Percentiles rank a stretch among this genome's conserved stretches.
These are phyloP conservation scores for Stictocephala bisonia DNA, from an alignment of 2,888 invertebrate genomes.

Conservation along the genomic window DNA sequence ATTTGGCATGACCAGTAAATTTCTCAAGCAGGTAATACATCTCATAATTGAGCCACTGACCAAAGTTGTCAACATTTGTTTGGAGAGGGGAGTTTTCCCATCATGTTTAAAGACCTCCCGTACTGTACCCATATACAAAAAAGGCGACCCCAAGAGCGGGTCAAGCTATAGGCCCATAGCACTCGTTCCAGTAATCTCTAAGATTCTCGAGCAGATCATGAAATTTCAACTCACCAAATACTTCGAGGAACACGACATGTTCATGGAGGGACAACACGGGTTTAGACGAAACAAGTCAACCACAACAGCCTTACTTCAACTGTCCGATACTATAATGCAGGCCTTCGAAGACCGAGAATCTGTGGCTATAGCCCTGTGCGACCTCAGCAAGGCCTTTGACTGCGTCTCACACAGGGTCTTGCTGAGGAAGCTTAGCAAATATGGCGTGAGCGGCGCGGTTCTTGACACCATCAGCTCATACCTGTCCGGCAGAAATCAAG, in stretches of 20 bases:
- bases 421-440: background rate
- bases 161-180: background rate
- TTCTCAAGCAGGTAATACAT: background rate
- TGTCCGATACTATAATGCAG: background rate
- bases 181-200: background rate
- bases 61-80: background rate
- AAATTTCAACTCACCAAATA: background rate
- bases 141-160: background rate
- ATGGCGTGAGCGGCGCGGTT: background rate
- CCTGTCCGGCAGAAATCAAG: background rate
- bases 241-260: background rate
- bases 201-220: background rate
- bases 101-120: background rate
- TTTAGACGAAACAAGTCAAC: background rate
- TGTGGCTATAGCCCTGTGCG: background rate
- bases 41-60: background rate
- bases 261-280: background rate
- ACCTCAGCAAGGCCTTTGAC: slow-evolving; percentile 12
- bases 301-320: background rate
- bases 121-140: background rate
- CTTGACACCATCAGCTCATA: background rate
- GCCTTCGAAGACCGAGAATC: background rate
- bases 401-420: background rate
- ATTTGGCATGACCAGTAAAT: background rate
- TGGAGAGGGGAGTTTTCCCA: background rate